phyloP scores from a whole-genome alignment of 1,140 invertebrate species.

The Sogatella furcifera region DNA sequence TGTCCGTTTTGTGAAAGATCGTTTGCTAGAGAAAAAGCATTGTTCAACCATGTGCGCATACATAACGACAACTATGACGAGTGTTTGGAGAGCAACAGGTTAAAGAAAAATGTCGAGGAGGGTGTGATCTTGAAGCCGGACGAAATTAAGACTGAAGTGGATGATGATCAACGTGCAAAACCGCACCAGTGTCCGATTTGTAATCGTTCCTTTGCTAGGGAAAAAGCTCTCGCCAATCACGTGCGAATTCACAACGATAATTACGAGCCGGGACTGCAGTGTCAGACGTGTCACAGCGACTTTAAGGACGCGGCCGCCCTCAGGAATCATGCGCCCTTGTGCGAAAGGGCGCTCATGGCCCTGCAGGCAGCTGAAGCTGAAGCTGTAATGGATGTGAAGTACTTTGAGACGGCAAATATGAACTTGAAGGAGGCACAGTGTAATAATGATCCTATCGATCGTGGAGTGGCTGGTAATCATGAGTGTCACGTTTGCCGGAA shows the following conservation, averaged over 20 bases:
- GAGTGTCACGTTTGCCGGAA: conserved; percentile 37
- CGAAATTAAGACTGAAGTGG: too few relatives aligned
- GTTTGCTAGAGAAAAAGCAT: conserved; percentile 29
- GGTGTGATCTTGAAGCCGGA: too few relatives aligned
- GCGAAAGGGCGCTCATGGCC: too few relatives aligned
- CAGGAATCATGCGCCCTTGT: too few relatives aligned
- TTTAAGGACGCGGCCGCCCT: conserved; percentile 27
- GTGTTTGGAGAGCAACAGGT: conserved; percentile 35
- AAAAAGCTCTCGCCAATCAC: conserved; percentile 29
- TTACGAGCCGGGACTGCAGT: conserved; percentile 32
- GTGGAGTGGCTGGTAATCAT: conserved; percentile 31
- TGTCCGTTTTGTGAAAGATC: conserved; percentile 31
- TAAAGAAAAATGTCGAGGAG: too few relatives aligned
- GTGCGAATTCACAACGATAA: conserved; percentile 31
- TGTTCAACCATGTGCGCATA: conserved; percentile 30
- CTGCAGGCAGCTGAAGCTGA: too few relatives aligned
- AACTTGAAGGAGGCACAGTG: too few relatives aligned
- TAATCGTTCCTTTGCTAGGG: conserved; percentile 29
- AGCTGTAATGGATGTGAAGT: too few relatives aligned
- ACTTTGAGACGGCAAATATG: too few relatives aligned
- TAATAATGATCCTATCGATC: too few relatives aligned
- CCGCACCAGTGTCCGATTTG: conserved; percentile 29
- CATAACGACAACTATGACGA: conserved; percentile 28
- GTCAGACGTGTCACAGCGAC: conserved; percentile 35
- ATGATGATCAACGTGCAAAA: conserved; percentile 9